Percentiles rank a stretch among this genome's conserved stretches.
Evolutionary conservation across 2,797 vertebrate genomes (phyloP).

Genomic region (Pseudotriccus pelzelni): DNA sequence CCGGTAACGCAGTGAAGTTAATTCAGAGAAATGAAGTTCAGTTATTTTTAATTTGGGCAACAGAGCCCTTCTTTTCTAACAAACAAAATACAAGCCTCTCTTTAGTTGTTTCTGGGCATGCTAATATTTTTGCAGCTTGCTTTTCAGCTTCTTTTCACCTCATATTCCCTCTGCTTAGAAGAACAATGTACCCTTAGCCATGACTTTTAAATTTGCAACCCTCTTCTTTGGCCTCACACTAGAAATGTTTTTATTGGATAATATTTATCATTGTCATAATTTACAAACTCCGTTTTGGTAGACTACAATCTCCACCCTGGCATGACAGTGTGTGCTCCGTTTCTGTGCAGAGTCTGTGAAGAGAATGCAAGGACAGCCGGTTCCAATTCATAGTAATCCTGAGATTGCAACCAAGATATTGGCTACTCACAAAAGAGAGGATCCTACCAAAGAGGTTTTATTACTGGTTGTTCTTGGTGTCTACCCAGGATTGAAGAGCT

Average conservation of each 20-base stretch:
- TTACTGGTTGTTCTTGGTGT: background rate
- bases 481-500: background rate
- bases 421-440: background rate
- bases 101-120: background rate
- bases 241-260: background rate
- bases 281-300: background rate
- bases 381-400: background rate
- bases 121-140: background rate
- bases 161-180: background rate
- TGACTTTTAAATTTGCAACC: background rate
- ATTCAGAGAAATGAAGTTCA: background rate
- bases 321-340: background rate
- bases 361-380: background rate
- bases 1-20: background rate
- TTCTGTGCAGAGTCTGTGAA: background rate
- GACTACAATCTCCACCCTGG: background rate
- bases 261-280: background rate
- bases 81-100: background rate
- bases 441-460: background rate
- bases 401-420: background rate
- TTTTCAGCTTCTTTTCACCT: slow-evolving; percentile 8
- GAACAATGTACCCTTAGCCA: background rate
- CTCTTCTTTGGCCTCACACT: background rate
- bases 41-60: background rate
- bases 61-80: background rate